Base-by-base conservation (phyloP, 2,888 invertebrate species). In the Cremastobaeus sp. region DNA sequence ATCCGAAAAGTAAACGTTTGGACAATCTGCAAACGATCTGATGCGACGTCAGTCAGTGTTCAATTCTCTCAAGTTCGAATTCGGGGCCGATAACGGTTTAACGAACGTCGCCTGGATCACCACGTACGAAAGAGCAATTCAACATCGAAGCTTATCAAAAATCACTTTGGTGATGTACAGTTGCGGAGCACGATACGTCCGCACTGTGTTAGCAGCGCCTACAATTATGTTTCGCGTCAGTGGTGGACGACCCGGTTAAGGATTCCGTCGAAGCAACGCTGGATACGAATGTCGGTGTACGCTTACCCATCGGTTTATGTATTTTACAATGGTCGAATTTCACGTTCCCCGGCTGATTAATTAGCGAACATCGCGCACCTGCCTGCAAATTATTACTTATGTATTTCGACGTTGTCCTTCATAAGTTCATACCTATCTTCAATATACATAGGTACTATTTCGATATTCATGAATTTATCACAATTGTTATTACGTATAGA, bases 141-240 rank as follows among this genome's bases (percentile, higher is more conserved):
- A 73, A 62, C 68, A 45, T 68, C 68, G 41, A 57, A 74, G 68
- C 74, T 68, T 69, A 73, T 73, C 62, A 68, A 73, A 73, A 73
- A 48, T 73, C 68, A 57, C 73, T 62, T 71, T 15, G 41, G 34
- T 62, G 62, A 68, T 50, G 32, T 41, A 62, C 55, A 60, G 65
- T 55, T 37, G 32, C 32, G 62, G 48, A 47, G 52, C 57, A 64
- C 57, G 43, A 48, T 57, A 35, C 52, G 59, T 43, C 37, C 47
- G 35, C 47, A 20, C 41, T 35, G 12, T 41, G 21, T 64, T 37
- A 34, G 41, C 32, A 30, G 37, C 39, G 43, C 50, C 50, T 68
- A 69, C 59, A 52, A 32, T 68, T 68, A 68, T 68, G 59, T 68
- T 68, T 68, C 68, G 68, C 52, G 41, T 59, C 50, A 34, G 12